Conservation (phyloP, 2,113 vertebrate species). For the Antechinus flavipes region DNA sequence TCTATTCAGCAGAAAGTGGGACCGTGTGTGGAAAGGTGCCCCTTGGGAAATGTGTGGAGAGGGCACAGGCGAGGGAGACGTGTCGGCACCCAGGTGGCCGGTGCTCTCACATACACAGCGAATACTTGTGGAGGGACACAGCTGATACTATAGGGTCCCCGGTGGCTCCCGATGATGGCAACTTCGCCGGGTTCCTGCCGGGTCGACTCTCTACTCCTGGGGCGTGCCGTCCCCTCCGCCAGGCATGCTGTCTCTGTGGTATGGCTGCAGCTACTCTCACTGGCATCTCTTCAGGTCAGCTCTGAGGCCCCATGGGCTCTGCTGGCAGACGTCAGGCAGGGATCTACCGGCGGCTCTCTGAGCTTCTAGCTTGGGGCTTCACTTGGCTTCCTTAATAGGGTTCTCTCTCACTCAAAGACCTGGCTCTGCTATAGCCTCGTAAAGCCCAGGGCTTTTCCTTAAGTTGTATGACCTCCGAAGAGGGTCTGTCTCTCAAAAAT, state of each 20-base stretch:
- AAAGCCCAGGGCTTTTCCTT: background rate
- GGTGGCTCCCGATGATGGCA: background rate
- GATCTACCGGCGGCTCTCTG: background rate
- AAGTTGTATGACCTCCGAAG: background rate
- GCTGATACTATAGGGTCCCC: background rate
- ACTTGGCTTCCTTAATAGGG: background rate
- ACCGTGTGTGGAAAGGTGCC: background rate
- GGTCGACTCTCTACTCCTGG: background rate
- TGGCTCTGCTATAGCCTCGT: background rate
- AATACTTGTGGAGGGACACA: background rate
- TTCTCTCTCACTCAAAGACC: background rate
- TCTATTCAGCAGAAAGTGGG: background rate
- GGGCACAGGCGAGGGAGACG: too few relatives aligned
- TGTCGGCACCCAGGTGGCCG: background rate
- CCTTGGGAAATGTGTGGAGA: too few relatives aligned
- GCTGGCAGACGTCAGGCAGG: background rate
- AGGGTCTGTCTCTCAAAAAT: background rate
- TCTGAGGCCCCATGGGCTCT: background rate
- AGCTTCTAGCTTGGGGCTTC: background rate
- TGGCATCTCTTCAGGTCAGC: background rate
- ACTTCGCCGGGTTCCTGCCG: background rate
- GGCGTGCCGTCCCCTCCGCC: background rate
- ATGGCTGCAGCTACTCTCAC: background rate
- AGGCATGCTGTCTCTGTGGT: background rate
- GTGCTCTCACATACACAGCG: background rate